A percentile compares a stretch with the other conserved stretches of the same genome.
phyloP scores from a whole-genome alignment of 1,140 invertebrate species.

The Ylistrum balloti region DNA sequence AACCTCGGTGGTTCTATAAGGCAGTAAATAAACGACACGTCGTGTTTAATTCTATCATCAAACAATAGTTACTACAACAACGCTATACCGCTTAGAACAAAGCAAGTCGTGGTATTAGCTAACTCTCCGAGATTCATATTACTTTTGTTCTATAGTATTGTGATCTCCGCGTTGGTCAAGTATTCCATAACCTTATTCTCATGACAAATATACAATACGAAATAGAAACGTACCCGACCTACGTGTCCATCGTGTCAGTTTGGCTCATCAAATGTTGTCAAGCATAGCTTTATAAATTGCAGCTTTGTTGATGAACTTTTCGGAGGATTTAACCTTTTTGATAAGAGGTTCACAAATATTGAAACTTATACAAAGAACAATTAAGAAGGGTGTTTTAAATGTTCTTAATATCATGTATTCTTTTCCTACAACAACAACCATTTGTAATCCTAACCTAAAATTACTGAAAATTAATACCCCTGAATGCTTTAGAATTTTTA shows the following conservation, averaged over 20 bases:
- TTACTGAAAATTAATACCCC: background rate
- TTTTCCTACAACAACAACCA: background rate
- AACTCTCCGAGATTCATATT: background rate
- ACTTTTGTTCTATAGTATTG: background rate
- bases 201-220: background rate
- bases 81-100: background rate
- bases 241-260: background rate
- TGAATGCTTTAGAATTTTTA: background rate
- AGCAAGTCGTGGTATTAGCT: background rate
- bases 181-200: background rate
- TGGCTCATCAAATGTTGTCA: background rate
- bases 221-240: background rate
- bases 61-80: background rate
- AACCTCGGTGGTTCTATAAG: background rate
- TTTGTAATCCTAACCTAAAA: background rate
- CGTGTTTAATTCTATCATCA: background rate
- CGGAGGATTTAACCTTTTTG: slow-evolving; percentile 24
- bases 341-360: slow-evolving; percentile 15
- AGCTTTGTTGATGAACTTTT: slow-evolving; percentile 8
- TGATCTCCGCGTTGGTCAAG: slow-evolving; percentile 5
- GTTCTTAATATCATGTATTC: background rate
- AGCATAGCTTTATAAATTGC: background rate
- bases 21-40: background rate
- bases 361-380: slow-evolving; percentile 7
- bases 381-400: background rate